Percentiles rank a stretch among this genome's conserved stretches.
Evolutionary conservation across 2,797 vertebrate species (phyloP).

Genomic region (Merluccius polli): DNA sequence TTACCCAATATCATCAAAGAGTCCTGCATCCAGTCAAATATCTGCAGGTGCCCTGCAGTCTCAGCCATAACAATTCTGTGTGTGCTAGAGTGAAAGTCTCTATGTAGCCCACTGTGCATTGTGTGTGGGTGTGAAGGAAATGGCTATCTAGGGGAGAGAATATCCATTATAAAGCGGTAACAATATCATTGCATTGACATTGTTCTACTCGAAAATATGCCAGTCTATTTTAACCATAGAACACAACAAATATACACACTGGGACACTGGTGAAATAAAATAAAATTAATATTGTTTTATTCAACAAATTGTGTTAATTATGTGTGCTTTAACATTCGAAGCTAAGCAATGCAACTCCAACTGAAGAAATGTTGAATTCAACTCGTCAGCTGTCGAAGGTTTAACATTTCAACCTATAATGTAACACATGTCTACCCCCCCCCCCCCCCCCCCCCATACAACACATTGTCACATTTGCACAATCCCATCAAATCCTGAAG

Average conservation of each 20-base stretch:
- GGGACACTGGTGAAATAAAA: background rate
- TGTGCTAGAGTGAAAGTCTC: background rate
- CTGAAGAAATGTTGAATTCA: background rate
- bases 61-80: conserved; percentile 7
- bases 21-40: background rate
- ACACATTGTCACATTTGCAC: background rate
- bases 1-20: conserved; percentile 2
- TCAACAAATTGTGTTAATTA: background rate
- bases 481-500: background rate
- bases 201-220: background rate
- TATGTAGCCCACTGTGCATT: background rate
- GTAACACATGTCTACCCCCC: background rate
- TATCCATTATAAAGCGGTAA: background rate
- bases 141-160: background rate
- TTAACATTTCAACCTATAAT: background rate
- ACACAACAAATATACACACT: background rate
- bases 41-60: background rate
- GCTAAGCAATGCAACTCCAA: background rate
- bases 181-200: background rate
- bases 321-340: background rate
- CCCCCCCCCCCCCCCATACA: background rate
- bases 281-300: background rate
- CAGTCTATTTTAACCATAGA: background rate
- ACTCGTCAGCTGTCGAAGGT: background rate
- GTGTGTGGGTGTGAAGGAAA: conserved; percentile 1